Conservation (phyloP, 2,797 vertebrate genomes). For the Gastrophryne carolinensis region DNA sequence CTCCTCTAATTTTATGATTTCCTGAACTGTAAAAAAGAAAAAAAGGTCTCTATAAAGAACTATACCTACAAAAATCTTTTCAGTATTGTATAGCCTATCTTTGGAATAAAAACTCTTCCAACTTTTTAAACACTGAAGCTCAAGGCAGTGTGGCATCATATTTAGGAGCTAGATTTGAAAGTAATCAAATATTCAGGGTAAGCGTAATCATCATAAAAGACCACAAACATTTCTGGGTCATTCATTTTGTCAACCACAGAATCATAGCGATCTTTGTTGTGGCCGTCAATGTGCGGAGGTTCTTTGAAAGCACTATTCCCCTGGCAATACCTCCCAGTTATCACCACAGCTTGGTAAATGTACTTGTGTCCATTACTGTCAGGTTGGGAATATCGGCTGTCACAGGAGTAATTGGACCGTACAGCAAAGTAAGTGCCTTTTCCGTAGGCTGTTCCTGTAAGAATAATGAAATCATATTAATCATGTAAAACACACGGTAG, state of each 20-base stretch:
- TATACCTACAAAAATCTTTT: too few species aligned
- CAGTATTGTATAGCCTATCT: too few species aligned
- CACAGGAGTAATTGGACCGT: slow-evolving; percentile 69
- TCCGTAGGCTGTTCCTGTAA: slow-evolving; percentile 72
- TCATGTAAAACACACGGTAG: too few species aligned
- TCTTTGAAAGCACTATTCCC: slow-evolving; percentile 60
- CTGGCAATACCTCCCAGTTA: slow-evolving; percentile 70
- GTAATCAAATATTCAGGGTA: slow-evolving; percentile 87
- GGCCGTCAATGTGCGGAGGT: slow-evolving; percentile 60
- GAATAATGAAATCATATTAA: neutral
- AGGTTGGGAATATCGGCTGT: slow-evolving; percentile 68
- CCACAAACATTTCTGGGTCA: slow-evolving; percentile 72
- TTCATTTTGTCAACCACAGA: slow-evolving; percentile 68
- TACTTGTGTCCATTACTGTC: slow-evolving; percentile 66
- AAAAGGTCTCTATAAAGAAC: too few species aligned
- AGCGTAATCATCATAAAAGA: slow-evolving; percentile 79
- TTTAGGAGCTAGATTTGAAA: slow-evolving; percentile 63
- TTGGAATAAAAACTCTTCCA: too few species aligned
- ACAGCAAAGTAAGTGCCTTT: slow-evolving; percentile 82
- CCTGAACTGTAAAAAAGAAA: too few species aligned
- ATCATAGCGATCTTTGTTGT: slow-evolving; percentile 64
- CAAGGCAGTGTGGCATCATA: too few species aligned
- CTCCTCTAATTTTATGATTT: too few species aligned
- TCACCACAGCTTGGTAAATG: slow-evolving; percentile 80
- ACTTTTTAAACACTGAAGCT: too few species aligned